These are phyloP conservation scores for Styela plicata DNA, from an alignment of 23 tunicate genomes.

Conservation along the genomic window DNA sequence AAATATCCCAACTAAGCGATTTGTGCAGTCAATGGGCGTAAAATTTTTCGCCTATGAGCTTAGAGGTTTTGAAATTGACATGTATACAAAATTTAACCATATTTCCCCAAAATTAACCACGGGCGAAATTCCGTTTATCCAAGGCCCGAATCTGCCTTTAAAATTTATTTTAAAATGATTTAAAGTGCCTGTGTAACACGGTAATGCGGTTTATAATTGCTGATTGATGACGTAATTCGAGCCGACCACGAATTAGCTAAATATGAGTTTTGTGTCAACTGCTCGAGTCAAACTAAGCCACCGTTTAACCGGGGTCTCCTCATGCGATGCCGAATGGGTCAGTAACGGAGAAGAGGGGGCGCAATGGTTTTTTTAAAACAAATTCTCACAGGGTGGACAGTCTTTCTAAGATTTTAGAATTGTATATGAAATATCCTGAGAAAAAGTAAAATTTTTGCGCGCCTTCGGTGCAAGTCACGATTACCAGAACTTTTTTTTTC, in stretches of 20 bases:
- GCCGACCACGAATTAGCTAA: not conserved
- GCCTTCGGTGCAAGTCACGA: too few relatives aligned
- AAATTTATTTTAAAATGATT: not conserved
- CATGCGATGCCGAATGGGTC: too few relatives aligned
- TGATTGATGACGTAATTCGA: not conserved
- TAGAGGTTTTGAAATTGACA: not conserved
- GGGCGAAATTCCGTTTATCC: not conserved
- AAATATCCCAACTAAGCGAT: not conserved
- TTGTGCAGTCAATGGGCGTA: not conserved
- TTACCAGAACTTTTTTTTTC: too few relatives aligned
- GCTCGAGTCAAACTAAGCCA: not conserved
- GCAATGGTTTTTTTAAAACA: too few relatives aligned
- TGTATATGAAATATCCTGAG: too few relatives aligned
- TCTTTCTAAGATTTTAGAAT: too few relatives aligned
- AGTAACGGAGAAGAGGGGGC: too few relatives aligned
- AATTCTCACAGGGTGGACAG: too few relatives aligned
- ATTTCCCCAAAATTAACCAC: not conserved
- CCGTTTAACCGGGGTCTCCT: not conserved
- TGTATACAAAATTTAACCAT: not conserved
- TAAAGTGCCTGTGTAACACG: not conserved
- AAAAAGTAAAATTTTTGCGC: too few relatives aligned
- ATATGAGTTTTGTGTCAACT: not conserved
- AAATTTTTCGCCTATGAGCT: not conserved
- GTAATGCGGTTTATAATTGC: not conserved
- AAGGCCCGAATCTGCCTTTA: not conserved